Conservation (phyloP, 2,113 vertebrate genomes). For the Telmatochromis sp. region DNA sequence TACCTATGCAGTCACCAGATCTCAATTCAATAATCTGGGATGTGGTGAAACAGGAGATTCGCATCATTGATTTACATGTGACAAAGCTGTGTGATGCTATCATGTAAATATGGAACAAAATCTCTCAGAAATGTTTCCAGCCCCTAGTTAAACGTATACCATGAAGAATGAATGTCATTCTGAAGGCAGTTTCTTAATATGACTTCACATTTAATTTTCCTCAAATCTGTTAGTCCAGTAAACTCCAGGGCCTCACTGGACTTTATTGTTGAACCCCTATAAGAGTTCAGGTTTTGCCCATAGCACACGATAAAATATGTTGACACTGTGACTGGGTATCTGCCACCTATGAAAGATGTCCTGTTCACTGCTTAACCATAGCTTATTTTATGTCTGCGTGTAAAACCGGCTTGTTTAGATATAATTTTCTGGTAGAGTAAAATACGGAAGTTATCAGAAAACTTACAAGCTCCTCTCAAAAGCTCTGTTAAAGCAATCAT, state of each 20-base stretch:
- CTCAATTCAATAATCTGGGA: neutral
- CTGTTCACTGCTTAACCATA: neutral
- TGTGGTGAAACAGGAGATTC: neutral
- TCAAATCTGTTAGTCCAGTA: neutral
- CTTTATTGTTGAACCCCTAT: neutral
- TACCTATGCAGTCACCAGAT: neutral
- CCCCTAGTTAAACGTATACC: neutral
- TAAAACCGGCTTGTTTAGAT: neutral
- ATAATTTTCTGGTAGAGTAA: neutral
- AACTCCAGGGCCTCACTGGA: neutral
- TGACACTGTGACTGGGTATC: neutral
- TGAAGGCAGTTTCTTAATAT: neutral
- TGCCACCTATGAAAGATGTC: neutral
- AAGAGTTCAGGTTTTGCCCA: neutral
- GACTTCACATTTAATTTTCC: neutral
- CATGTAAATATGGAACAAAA: neutral
- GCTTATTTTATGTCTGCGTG: neutral
- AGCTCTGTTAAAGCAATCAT: slow-evolving; percentile 45
- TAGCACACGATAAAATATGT: neutral
- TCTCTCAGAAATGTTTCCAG: neutral
- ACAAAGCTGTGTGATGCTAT: neutral
- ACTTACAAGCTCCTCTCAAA: neutral
- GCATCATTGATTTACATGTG: neutral
- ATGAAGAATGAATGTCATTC: neutral
- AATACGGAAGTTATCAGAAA: neutral